Base-by-base conservation (phyloP, 2,113 vertebrate genomes). In the Mesembrinibis cayennensis region DNA sequence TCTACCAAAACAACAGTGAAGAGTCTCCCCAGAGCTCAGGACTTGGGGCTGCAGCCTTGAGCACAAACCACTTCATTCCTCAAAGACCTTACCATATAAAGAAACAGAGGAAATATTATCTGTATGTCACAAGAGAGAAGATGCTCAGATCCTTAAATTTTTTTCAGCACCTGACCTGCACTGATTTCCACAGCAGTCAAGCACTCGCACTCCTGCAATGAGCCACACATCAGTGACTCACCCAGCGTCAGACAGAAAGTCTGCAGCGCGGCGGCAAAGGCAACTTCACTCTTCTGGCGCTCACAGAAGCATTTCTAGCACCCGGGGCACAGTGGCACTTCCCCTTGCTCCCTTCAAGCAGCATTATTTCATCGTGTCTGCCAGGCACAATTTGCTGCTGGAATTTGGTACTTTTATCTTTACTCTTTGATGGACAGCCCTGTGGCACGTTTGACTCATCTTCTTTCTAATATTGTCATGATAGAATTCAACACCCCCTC, bases 161-260 rank as follows among this genome's bases (percentile, higher is more conserved):
- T 71, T 89, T 62, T 89, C 87, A 65, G 90, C 91, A 90, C 82
- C 70, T 83, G 95, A 95, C 90, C 90, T 44, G 32, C 16, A 23
- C 72, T 56, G 70, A 50, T 90, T 96, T 92, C 94, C 92, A 53
- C 92, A 92, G 95, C 86, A 90, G 93, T 36, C 94, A 90, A 88
- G 88, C 95, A 93, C 82, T 96, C 14, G 13, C 89, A 58, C 93
- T 94, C 92, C 92, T 88, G 95, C 96, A 90, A 82, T 62, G 86
- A 96, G 92, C 92, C 86, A 70, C 92, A 78, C 10, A 23, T 38
- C 86, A 55, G 90, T 96, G 97, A 97, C 90, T 97, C 96, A 97
- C 82, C 63, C 92, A 47, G 82, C 11, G 42, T 93, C 96, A 97
- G 97, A 97, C 95, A 95, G 88, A 94, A 93, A 96, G 97, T 96